A percentile compares a stretch with the other conserved stretches of the same genome.
phyloP scores from a whole-genome alignment of 2,797 vertebrate genomes.

The Emys orbicularis region DNA sequence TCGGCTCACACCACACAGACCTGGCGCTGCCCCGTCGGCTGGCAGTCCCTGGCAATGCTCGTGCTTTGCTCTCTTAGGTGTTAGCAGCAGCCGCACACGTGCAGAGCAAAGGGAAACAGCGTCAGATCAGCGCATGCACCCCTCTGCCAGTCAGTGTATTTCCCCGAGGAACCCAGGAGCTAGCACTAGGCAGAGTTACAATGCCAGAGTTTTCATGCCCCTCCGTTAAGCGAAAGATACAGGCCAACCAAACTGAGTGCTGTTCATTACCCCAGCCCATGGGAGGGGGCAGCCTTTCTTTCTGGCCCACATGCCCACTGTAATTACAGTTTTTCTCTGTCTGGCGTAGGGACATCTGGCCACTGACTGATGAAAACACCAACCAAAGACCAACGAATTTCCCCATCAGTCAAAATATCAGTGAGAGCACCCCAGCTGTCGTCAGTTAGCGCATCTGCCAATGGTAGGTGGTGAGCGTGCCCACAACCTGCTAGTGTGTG shows the following conservation, averaged over 20 bases:
- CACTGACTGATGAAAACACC: background rate
- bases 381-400: background rate
- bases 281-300: background rate
- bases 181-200: background rate
- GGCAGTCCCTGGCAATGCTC: background rate
- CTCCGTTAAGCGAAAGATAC: background rate
- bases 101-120: too few species aligned
- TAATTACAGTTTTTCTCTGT: background rate
- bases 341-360: background rate
- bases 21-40: too few species aligned
- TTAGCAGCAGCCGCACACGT: background rate
- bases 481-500: background rate
- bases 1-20: too few species aligned
- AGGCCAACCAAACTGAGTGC: too few species aligned
- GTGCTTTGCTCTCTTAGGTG: background rate
- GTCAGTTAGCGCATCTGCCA: background rate
- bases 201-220: background rate
- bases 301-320: background rate
- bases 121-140: background rate
- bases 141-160: background rate
- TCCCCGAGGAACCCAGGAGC: background rate
- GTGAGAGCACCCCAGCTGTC: background rate
- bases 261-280: background rate
- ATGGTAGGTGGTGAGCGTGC: too few species aligned
- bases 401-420: background rate